A percentile compares a stretch with the other conserved stretches of the same genome.
Conservation (phyloP, 2,888 invertebrate genomes). For the Zhuqinia jingwanae region DNA sequence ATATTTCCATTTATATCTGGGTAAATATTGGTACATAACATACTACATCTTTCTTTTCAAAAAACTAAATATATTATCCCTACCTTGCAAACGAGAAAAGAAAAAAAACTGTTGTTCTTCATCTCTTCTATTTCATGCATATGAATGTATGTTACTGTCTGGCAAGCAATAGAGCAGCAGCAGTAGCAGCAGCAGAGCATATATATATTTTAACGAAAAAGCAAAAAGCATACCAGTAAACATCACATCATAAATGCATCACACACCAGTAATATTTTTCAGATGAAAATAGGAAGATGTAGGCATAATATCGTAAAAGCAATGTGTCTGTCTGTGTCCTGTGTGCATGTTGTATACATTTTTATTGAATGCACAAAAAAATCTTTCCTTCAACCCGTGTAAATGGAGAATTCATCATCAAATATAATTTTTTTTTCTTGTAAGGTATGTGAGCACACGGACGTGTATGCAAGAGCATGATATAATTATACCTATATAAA, state of each 20-base stretch:
- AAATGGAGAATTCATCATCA: too few relatives aligned
- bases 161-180: background rate
- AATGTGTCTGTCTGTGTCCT: too few relatives aligned
- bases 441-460: too few relatives aligned
- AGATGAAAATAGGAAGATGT: slow-evolving; percentile 27
- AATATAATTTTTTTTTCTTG: too few relatives aligned
- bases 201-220: slow-evolving; percentile 3
- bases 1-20: background rate
- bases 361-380: slow-evolving; percentile 23
- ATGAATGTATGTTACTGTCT: background rate
- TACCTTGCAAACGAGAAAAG: slow-evolving; percentile 10
- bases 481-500: slow-evolving; percentile 5
- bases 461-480: slow-evolving; percentile 11
- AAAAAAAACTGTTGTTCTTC: background rate
- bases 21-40: background rate
- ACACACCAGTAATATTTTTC: slow-evolving; percentile 13
- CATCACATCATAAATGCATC: slow-evolving; percentile 18
- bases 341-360: slow-evolving; percentile 32
- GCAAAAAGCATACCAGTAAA: slow-evolving; percentile 9
- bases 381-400: background rate
- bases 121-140: slow-evolving; percentile 15
- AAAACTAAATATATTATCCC: background rate
- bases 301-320: slow-evolving; percentile 12
- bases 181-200: background rate
- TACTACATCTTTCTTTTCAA: background rate